A percentile compares a stretch with the other conserved stretches of the same genome.
Conservation (phyloP, 2,888 invertebrate genomes). For the Sinopyrophorus schimmeli region DNA sequence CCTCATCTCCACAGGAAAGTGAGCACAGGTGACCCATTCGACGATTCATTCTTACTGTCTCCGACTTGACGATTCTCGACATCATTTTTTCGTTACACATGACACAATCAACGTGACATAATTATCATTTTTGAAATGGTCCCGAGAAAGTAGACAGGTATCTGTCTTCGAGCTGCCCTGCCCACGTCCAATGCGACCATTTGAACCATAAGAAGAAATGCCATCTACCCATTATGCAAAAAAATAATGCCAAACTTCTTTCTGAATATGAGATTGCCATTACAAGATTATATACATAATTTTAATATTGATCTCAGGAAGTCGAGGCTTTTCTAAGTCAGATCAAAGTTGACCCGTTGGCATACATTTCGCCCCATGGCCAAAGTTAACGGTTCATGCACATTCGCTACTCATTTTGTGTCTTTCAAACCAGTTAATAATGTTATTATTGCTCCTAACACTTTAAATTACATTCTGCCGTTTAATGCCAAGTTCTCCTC, state of each 20-base stretch:
- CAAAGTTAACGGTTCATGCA: constrained; percentile 22
- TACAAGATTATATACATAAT: too few species aligned
- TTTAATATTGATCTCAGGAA: constrained; percentile 3
- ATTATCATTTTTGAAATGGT: too few species aligned
- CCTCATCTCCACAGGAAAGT: constrained; percentile 39
- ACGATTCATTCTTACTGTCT: constrained; percentile 10
- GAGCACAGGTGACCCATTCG: constrained; percentile 40
- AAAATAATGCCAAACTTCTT: too few species aligned
- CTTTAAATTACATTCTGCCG: too few species aligned
- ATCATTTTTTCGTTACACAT: constrained; percentile 12
- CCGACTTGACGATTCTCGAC: constrained; percentile 10
- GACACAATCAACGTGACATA: constrained; percentile 2
- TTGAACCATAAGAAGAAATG: too few species aligned
- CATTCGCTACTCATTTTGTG: constrained; percentile 28
- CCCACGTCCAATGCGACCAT: too few species aligned
- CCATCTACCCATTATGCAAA: too few species aligned
- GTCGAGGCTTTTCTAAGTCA: constrained; percentile 15
- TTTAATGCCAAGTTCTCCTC: too few species aligned
- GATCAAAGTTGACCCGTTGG: constrained; percentile 23
- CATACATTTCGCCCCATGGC: constrained; percentile 25
- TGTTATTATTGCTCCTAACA: constrained; percentile 21
- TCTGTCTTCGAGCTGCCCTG: too few species aligned
- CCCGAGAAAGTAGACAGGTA: too few species aligned
- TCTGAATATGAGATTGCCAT: too few species aligned
- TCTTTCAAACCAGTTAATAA: constrained; percentile 21